These are phyloP conservation scores for Linnaemya tessellans DNA, from an alignment of 2,888 invertebrate genomes.

Conservation along the genomic window DNA sequence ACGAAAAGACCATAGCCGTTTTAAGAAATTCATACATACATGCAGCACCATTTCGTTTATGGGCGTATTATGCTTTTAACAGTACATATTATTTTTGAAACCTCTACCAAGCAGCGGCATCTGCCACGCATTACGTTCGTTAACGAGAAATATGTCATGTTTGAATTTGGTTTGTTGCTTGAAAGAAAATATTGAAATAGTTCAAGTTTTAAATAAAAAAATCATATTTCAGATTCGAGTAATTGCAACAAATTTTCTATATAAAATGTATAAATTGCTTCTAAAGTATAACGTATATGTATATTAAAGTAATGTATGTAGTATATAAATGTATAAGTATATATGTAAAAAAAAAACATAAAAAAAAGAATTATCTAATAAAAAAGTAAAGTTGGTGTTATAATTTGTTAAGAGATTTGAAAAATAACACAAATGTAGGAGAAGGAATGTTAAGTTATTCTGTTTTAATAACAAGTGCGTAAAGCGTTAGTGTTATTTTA, in stretches of 20 bases:
- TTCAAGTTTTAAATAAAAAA: conserved; percentile 65
- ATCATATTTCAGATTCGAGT: conserved; percentile 63
- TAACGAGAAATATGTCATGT: conserved; percentile 63
- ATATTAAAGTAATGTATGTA: conserved; percentile 13
- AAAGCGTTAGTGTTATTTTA: conserved; percentile 63
- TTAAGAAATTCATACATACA: conserved; percentile 39
- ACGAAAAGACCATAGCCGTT: conserved; percentile 43
- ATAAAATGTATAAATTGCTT: conserved; percentile 35
- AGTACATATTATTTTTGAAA: conserved; percentile 54
- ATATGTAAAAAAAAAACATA: conserved; percentile 19
- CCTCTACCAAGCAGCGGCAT: conserved; percentile 61
- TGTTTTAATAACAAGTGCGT: conserved; percentile 46
- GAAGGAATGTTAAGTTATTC: conserved; percentile 35
- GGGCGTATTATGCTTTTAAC: conserved; percentile 54
- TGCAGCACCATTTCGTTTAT: conserved; percentile 51
- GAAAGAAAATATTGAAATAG: conserved; percentile 70
- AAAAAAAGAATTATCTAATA: conserved; percentile 41
- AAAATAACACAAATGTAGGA: conserved; percentile 60
- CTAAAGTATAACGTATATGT: conserved; percentile 66
- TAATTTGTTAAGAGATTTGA: conserved; percentile 55
- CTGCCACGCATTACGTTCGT: conserved; percentile 60
- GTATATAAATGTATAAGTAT: conserved; percentile 20
- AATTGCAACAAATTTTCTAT: conserved; percentile 56
- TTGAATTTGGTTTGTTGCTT: conserved; percentile 67
- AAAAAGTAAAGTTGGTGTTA: conserved; percentile 38